Evolutionary conservation across 2,888 invertebrate species (phyloP).

Genomic region (Psylliodes chrysocephalus): DNA sequence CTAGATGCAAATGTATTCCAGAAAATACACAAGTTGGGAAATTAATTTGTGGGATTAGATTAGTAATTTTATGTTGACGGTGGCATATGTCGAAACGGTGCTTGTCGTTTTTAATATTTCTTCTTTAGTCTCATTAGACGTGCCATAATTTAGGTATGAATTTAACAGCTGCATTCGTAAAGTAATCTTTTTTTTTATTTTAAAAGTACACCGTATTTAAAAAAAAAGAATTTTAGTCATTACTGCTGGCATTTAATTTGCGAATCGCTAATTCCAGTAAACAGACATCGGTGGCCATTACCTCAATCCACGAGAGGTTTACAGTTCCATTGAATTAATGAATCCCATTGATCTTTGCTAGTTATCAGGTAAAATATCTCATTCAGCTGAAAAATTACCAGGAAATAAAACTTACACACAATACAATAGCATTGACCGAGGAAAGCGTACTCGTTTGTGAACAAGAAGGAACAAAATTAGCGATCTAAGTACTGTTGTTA

Average conservation of each 20-base stretch:
- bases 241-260: too few relatives aligned
- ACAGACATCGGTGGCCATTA: not conserved
- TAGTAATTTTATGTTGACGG: constrained; percentile 22
- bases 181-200: too few relatives aligned
- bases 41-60: constrained; percentile 31
- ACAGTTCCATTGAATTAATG: constrained; percentile 8
- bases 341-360: constrained; percentile 10
- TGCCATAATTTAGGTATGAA: too few relatives aligned
- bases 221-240: too few relatives aligned
- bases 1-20: constrained; percentile 39
- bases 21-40: constrained; percentile 34
- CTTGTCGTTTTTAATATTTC: too few relatives aligned
- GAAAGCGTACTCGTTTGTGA: not conserved
- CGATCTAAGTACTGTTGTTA: not conserved
- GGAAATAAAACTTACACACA: constrained; percentile 13
- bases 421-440: constrained; percentile 10
- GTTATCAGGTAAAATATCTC: constrained; percentile 3
- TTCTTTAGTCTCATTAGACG: too few relatives aligned
- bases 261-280: too few relatives aligned
- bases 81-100: constrained; percentile 6
- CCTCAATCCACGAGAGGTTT: not conserved
- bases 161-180: too few relatives aligned
- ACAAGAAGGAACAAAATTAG: not conserved
- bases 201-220: too few relatives aligned
- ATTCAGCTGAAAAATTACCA: constrained; percentile 18